Base-by-base conservation (phyloP, 2,888 invertebrate species). In the Erannis defoliaria region DNA sequence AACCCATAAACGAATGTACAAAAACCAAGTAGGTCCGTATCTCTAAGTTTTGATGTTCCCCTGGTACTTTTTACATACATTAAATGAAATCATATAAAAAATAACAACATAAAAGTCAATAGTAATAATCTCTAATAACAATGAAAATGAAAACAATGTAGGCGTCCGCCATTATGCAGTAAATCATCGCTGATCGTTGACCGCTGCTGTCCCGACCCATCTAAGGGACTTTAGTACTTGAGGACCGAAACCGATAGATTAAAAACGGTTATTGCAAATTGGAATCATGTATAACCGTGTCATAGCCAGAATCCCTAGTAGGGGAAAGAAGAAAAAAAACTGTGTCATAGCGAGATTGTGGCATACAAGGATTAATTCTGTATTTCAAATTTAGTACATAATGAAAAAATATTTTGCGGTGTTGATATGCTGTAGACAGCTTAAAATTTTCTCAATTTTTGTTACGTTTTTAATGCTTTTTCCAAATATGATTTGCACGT, bases 121-220 rank as follows among this genome's bases (percentile, higher is more conserved):
- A 58, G 38, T 48, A 58, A 51, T 45, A 38, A n/a, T 48, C 38
- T 48, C 59, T 33, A 26, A 53, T 54, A 45, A 59, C 48, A 70
- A 68, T 66, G 16, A 1, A 23, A 50, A 78, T 83, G 84, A 88
- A 84, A 86, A 89, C 87, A 90, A 87, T 88, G 89, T 89, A 86
- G 87, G 88, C 86, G 84, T 82, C 70, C 58, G 72, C 81, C 82
- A 88, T 90, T 90, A 89, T 83, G 82, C 85, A 87, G 88, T 91
- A 91, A 91, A 92, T 92, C 90, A 89, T 78, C 77, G 87, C 81
- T 88, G 90, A 89, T 79, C 75, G 75, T 71, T 45, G 66, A 61
- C 69, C 67, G 62, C 62, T 62, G 62, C 23, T 23, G 23, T 23
- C n/a, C n/a, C n/a, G n/a, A 23, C 62, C 56, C 57, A 48, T 18